phyloP scores from a whole-genome alignment of 2,797 vertebrate genomes.

The Xenopus petersii region DNA sequence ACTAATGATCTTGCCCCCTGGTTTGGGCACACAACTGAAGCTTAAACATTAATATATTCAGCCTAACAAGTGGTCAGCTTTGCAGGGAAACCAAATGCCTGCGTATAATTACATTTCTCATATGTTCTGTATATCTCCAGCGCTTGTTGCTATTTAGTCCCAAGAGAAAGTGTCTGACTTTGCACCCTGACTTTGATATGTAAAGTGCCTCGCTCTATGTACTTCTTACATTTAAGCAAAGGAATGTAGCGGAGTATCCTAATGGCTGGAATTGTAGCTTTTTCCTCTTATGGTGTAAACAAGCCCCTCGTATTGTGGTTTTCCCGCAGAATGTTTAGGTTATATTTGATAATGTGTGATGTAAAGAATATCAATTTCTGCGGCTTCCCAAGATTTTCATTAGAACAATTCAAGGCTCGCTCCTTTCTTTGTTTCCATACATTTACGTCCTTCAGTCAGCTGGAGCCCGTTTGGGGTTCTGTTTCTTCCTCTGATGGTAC shows the following conservation, averaged over 20 bases:
- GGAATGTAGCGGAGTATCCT: conserved; percentile 37
- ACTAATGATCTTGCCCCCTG: no score
- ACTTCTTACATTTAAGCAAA: conserved; percentile 48
- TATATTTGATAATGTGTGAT: conserved; percentile 39
- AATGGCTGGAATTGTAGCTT: neutral
- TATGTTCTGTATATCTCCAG: conserved; percentile 38
- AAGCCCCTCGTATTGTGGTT: conserved; percentile 6
- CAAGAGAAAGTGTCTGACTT: conserved; percentile 39
- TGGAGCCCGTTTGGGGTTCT: neutral
- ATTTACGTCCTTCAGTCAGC: neutral
- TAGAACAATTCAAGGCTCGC: conserved; percentile 36
- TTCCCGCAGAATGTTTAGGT: conserved; percentile 44
- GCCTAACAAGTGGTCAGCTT: conserved; percentile 14
- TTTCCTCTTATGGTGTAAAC: conserved; percentile 44
- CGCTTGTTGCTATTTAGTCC: conserved; percentile 34
- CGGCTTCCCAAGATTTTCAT: conserved; percentile 5
- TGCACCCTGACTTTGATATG: conserved; percentile 44
- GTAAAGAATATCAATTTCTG: conserved; percentile 42
- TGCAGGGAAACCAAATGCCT: conserved; percentile 1
- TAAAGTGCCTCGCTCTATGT: conserved; percentile 24
- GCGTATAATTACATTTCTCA: conserved; percentile 31
- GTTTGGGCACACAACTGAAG: neutral
- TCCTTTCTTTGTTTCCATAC: conserved; percentile 27
- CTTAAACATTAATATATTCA: conserved; percentile 3
- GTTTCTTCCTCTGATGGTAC: conserved; percentile 36